These are phyloP conservation scores for Chloromyia formosa DNA, from an alignment of 2,888 invertebrate species.

Conservation along the genomic window DNA sequence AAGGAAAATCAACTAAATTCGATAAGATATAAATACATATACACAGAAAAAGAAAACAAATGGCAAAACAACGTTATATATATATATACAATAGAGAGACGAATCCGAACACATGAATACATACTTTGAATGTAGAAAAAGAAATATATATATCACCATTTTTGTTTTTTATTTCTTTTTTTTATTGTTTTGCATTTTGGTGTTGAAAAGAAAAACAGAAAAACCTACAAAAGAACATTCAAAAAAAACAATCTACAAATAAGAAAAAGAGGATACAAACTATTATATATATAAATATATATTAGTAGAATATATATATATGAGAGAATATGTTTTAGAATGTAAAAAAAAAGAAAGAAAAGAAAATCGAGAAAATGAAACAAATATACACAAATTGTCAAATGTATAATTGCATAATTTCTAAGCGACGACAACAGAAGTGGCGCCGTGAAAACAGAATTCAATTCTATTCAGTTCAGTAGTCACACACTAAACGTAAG, in stretches of 20 bases:
- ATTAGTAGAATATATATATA: background rate
- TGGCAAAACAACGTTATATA: background rate
- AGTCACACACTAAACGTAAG: too few species aligned
- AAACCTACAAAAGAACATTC: background rate
- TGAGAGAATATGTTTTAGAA: background rate
- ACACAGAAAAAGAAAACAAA: constrained; percentile 17
- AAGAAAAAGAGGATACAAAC: constrained; percentile 7
- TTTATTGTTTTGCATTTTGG: too few species aligned
- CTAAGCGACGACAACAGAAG: constrained; percentile 1
- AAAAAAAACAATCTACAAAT: constrained; percentile 1
- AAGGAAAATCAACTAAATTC: constrained; percentile 4
- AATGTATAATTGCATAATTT: constrained; percentile 28
- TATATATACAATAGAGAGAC: too few species aligned
- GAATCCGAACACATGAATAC: too few species aligned
- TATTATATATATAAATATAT: constrained; percentile 30
- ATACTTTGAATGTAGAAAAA: too few species aligned
- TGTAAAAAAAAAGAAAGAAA: background rate
- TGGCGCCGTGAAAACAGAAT: too few species aligned
- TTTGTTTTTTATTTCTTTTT: too few species aligned
- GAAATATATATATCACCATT: too few species aligned
- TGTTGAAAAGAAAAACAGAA: background rate
- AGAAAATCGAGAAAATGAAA: background rate
- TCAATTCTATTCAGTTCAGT: too few species aligned
- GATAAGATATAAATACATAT: too few species aligned
- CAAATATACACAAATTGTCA: constrained; percentile 27